phyloP scores from a whole-genome alignment of 2,113 vertebrate species.

The Microcebus jonahi region DNA sequence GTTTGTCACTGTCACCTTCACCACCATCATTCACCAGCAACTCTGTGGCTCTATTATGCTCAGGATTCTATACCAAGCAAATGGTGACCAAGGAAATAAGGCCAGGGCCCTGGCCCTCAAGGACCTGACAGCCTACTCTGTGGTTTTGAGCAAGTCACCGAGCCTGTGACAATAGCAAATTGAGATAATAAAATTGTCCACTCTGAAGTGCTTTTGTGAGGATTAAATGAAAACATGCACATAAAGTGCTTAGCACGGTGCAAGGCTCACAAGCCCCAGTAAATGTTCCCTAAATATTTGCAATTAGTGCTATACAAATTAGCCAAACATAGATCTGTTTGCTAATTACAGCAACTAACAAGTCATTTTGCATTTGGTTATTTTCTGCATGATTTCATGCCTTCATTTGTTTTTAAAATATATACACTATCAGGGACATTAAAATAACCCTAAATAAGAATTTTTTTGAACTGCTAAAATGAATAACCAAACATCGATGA shows the following conservation, averaged over 20 bases:
- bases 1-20: not conserved
- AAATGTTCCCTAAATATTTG: not conserved
- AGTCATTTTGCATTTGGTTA: not conserved
- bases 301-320: not conserved
- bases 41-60: not conserved
- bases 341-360: not conserved
- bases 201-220: not conserved
- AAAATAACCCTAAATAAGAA: not conserved
- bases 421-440: not conserved
- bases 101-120: not conserved
- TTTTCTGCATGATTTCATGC: not conserved
- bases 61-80: not conserved
- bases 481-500: not conserved
- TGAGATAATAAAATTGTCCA: not conserved
- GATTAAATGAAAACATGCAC: not conserved
- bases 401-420: conserved; percentile 24
- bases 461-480: not conserved
- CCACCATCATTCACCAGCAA: too few species aligned
- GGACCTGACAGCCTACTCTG: not conserved
- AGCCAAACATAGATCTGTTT: not conserved
- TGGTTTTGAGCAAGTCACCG: not conserved
- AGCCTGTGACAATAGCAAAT: not conserved
- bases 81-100: not conserved
- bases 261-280: not conserved
- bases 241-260: not conserved